Base-by-base conservation (phyloP, 1,140 invertebrate species). In the Temnothorax curvispinosus region DNA sequence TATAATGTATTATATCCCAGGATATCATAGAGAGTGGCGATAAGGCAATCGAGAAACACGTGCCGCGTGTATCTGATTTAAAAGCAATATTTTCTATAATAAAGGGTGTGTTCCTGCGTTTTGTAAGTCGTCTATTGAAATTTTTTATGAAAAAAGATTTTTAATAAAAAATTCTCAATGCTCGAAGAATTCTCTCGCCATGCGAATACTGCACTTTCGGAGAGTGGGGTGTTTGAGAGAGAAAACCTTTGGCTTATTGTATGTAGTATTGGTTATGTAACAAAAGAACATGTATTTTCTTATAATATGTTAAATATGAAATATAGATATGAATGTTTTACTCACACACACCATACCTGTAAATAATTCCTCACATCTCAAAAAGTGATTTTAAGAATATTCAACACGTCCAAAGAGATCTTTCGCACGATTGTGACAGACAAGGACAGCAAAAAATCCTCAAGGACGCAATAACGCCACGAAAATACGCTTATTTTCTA, bases 401-500 rank as follows among this genome's bases (percentile, higher is more conserved):
- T 62, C 21, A 27, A 62, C 11, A 13, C 15, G 38, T 13, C 11
- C 58, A 41, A 67, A 18, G 27, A 47, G 27, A 38, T 67, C 47
- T 67, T 38, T 65, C 32, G 21, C 27, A 27, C 1, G 27, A 27
- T 27, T 27, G 27, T 27, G 27, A 27, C 1, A 1, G 27, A 27
- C 27, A 27, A 27, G 27, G 27, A 27, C 27, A 27, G 27, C 27
- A 27, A 27, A 44, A 27, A 15, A 69, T 27, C 62, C 13, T 13
- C 65, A 72, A 81, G 65, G 18, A 47, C 52, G 35, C 52, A 41
- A 56, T 56, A 81, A 56, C 62, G 58, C 35, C 62, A 52, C 60
- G 82, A 86, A 85, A 76, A 77, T 58, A 77, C 58, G 67, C 71
- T 82, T 58, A 65, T 89, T 76, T 71, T 44, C 85, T 44, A 38